Conservation (phyloP, 2,113 vertebrate species). For the Collichthys lucidus region DNA sequence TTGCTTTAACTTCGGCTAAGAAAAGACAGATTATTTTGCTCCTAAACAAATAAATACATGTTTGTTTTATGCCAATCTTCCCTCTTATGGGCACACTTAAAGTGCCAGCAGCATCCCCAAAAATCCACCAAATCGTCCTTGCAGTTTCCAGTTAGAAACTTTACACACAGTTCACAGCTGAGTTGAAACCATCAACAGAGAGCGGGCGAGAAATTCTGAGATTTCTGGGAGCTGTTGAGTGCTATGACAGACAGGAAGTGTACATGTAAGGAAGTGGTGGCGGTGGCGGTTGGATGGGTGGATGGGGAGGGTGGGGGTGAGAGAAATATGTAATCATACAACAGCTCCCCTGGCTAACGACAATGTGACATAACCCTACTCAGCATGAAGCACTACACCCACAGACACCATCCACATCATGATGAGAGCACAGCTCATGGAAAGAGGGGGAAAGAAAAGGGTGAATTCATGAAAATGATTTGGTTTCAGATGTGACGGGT, state of each 20-base stretch:
- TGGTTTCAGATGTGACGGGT: background rate
- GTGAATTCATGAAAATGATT: constrained; percentile 39
- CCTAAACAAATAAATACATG: background rate
- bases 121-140: background rate
- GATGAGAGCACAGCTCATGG: constrained; percentile 44
- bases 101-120: background rate
- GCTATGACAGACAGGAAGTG: constrained; percentile 23
- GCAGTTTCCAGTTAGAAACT: constrained; percentile 1
- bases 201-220: background rate
- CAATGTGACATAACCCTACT: constrained; percentile 72
- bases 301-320: constrained; percentile 13
- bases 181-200: constrained; percentile 1
- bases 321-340: constrained; percentile 46
- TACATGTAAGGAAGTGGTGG: constrained; percentile 9
- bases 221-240: background rate
- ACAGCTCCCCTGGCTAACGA: constrained; percentile 45
- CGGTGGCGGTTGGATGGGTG: too few species aligned
- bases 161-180: background rate
- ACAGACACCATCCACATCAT: constrained; percentile 55
- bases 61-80: background rate
- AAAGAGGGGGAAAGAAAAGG: constrained; percentile 23
- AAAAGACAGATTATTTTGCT: background rate
- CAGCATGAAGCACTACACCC: constrained; percentile 67
- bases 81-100: background rate
- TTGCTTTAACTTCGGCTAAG: background rate